Base-by-base conservation (phyloP, 2,113 vertebrate species). In the Brienomyrus longianalis region DNA sequence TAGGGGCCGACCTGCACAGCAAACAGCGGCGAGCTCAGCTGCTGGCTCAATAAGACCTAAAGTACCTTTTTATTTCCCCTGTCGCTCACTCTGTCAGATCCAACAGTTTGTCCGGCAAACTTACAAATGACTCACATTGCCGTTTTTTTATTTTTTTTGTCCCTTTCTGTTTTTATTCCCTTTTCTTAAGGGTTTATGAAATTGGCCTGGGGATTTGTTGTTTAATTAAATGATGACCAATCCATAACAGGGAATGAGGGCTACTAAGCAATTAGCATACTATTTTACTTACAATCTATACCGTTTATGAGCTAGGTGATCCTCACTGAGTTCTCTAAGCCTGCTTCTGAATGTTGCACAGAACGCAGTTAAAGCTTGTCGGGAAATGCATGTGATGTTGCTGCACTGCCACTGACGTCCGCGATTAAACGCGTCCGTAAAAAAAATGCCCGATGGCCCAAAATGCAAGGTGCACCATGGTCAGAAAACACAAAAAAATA, bases 11-110 rank as follows among this genome's bases (percentile, higher is more conserved):
- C 89, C 90, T 91, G 92, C 91, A 93, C 90, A 92, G 92, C 93
- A 95, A 95, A 95, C 93, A 94, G 91, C 90, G 91, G 92, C 92
- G 88, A 91, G 92, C 94, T 92, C 92, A 93, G 91, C 92, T 92
- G 92, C 93, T 93, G 93, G 94, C 94, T 95, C 95, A 95, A 96
- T 94, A 95, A 94, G 84, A 92, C 91, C 90, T 59, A 93, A 94
- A 95, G 94, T 93, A 94, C 94, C 93, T 94, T 93, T 94, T 94
- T 94, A 95, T 96, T 96, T 96, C 94, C 95, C 95, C 85, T 92
- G 94, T 91, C 92, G 92, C 94, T 93, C 89, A 91, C 91, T 90
- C 90, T 77, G 91, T 94, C 90, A 92, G 93, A 94, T 93, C 92
- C 92, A 90, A 89, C 93, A 92, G 94, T 95, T 95, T 95, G 94